These are phyloP conservation scores for Tyrophagus putrescentiae DNA, from an alignment of 1,140 invertebrate genomes.

Conservation along the genomic window DNA sequence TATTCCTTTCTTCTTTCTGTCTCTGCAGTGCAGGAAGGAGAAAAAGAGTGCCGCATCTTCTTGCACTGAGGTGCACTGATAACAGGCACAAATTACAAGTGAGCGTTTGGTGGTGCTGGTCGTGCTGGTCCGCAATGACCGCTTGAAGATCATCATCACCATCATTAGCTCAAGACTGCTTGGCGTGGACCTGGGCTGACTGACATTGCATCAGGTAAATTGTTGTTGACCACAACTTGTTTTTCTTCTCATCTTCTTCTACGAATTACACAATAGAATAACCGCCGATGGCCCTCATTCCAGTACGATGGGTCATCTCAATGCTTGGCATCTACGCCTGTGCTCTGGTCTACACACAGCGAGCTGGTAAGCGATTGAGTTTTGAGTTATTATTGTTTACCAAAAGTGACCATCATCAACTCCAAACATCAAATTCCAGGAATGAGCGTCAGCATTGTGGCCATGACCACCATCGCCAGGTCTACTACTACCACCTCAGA, in stretches of 20 bases:
- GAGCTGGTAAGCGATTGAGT: too few species aligned
- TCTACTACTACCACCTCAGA: not conserved
- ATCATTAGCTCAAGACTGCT: not conserved
- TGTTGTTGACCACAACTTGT: not conserved
- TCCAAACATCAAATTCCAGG: too few species aligned
- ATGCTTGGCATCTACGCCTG: constrained; percentile 80
- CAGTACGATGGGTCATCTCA: constrained; percentile 44
- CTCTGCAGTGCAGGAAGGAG: too few species aligned
- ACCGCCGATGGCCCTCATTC: too few species aligned
- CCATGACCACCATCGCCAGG: constrained; percentile 46
- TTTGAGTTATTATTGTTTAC: too few species aligned
- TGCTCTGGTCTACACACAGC: constrained; percentile 81
- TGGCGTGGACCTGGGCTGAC: not conserved
- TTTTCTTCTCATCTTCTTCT: not conserved
- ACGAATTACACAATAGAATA: too few species aligned
- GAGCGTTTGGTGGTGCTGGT: not conserved
- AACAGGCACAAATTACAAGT: too few species aligned
- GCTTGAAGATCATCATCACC: not conserved
- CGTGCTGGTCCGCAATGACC: not conserved
- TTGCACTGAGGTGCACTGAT: too few species aligned
- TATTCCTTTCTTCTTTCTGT: too few species aligned
- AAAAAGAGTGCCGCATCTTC: too few species aligned
- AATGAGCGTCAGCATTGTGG: constrained; percentile 88
- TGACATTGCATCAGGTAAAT: not conserved
- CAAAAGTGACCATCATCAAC: too few species aligned